phyloP scores from a whole-genome alignment of 2,888 invertebrate genomes.

The Meta bourneti region DNA sequence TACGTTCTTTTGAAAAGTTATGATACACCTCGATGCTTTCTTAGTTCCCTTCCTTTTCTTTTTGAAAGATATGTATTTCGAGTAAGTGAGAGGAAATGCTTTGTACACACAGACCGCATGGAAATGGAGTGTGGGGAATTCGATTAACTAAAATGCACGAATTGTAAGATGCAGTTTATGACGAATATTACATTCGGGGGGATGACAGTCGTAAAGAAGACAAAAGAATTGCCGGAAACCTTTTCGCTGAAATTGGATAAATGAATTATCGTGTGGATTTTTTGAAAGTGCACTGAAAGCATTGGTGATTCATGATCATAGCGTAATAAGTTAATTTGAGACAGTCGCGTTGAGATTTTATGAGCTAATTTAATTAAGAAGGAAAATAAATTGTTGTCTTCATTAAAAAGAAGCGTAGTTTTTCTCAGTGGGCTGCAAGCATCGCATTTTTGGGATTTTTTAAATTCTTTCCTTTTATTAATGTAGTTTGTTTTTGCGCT shows the following conservation, averaged over 20 bases:
- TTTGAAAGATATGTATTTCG: constrained; percentile 17
- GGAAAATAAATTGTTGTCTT: not conserved
- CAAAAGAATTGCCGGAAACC: not conserved
- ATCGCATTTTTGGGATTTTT: too few relatives aligned
- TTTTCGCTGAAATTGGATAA: not conserved
- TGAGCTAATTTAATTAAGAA: not conserved
- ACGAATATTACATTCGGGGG: not conserved
- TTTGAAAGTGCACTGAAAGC: not conserved
- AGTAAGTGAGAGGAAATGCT: not conserved
- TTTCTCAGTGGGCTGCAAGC: too few relatives aligned
- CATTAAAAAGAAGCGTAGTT: not conserved
- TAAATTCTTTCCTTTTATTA: too few relatives aligned
- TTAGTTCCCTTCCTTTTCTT: not conserved
- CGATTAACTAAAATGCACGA: constrained; percentile 17
- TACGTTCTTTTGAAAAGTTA: constrained; percentile 6
- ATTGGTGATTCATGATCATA: not conserved
- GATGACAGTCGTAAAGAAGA: not conserved
- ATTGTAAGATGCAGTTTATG: not conserved
- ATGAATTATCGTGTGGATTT: not conserved
- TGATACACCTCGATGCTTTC: not conserved
- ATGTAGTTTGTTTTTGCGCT: too few relatives aligned
- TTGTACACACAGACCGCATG: not conserved
- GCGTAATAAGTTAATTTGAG: not conserved
- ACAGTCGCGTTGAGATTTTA: not conserved
- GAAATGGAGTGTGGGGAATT: constrained; percentile 2